phyloP scores from a whole-genome alignment of 2,113 vertebrate genomes.

The Hydropotes inermis region DNA sequence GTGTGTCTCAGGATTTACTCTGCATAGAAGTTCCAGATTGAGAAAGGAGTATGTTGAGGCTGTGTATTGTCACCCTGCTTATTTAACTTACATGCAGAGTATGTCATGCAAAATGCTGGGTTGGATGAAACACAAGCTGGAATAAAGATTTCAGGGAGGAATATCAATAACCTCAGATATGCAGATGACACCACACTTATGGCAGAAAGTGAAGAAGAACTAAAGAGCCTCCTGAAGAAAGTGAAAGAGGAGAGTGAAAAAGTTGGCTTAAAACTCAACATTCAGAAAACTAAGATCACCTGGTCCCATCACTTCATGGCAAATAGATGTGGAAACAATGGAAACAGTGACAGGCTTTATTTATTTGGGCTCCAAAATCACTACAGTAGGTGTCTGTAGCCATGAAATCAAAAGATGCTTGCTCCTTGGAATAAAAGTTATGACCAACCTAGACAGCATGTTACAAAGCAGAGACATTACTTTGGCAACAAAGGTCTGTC shows the following conservation, averaged over 20 bases:
- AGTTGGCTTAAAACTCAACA: not conserved
- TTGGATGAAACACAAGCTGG: not conserved
- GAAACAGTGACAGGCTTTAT: not conserved
- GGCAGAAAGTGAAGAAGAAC: not conserved
- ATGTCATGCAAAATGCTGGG: not conserved
- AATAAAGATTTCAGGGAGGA: not conserved
- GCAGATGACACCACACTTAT: not conserved
- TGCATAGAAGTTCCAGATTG: not conserved
- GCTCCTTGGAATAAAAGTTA: not conserved
- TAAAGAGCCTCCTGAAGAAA: not conserved
- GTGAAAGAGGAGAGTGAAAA: not conserved
- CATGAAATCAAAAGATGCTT: not conserved
- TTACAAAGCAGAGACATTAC: not conserved
- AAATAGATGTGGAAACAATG: not conserved
- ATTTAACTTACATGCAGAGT: not conserved
- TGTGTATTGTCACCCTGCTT: not conserved
- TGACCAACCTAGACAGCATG: not conserved
- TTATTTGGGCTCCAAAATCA: not conserved
- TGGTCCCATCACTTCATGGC: not conserved
- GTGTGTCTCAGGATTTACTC: too few species aligned
- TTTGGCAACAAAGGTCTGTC: not conserved
- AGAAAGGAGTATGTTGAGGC: not conserved
- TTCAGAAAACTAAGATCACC: not conserved
- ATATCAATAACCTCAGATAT: not conserved
- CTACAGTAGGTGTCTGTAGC: not conserved